Evolutionary conservation across 2,113 vertebrate species (phyloP).

Genomic region (Malaclemys terrapin): DNA sequence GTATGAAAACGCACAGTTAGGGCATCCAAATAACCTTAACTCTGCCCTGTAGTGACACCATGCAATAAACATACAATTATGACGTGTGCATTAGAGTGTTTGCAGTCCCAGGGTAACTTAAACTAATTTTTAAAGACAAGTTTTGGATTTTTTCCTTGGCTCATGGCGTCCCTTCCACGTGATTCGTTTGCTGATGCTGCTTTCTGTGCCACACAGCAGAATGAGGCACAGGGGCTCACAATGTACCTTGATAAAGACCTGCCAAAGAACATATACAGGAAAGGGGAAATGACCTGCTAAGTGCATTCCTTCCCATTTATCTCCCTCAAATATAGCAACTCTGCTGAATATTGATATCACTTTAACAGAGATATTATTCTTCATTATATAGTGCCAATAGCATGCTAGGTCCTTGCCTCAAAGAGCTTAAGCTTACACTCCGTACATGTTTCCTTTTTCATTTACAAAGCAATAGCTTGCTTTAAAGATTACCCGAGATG

Average conservation of each 20-base stretch:
- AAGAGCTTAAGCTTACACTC: neutral
- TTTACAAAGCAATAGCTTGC: neutral
- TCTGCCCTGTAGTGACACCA: neutral
- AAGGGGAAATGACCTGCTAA: neutral
- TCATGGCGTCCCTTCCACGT: neutral
- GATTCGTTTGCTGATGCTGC: neutral
- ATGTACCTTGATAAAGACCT: neutral
- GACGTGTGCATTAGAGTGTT: neutral
- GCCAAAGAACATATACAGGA: neutral
- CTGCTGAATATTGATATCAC: neutral
- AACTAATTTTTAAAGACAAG: neutral
- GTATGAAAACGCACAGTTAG: neutral
- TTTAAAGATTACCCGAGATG: constrained; percentile 84
- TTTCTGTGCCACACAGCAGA: rapidly evolving
- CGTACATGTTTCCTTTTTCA: rapidly evolving
- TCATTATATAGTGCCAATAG: neutral
- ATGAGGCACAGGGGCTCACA: neutral
- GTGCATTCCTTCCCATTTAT: neutral
- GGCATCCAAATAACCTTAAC: neutral
- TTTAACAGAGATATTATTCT: neutral
- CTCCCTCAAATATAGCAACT: neutral
- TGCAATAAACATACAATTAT: neutral
- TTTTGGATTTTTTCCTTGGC: neutral
- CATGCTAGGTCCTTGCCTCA: rapidly evolving
- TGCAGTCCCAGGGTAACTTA: rapidly evolving